phyloP scores from a whole-genome alignment of 1,140 invertebrate genomes.

The Trinorchestia longiramus region DNA sequence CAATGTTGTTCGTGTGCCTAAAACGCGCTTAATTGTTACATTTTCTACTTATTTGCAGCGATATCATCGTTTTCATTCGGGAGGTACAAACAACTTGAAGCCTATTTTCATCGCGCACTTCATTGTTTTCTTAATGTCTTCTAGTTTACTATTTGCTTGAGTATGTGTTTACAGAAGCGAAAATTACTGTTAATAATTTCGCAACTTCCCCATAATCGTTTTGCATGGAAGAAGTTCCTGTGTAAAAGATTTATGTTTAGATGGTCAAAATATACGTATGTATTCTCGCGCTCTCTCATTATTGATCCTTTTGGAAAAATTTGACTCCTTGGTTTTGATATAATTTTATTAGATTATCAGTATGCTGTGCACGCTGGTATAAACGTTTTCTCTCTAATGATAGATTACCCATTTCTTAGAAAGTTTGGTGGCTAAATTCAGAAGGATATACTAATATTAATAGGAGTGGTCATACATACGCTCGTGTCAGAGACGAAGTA shows the following conservation, averaged over 20 bases:
- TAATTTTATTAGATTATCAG: too few relatives aligned
- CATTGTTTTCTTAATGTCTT: background rate
- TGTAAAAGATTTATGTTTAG: constrained; percentile 3
- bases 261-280: constrained; percentile 45
- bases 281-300: background rate
- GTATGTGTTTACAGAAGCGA: background rate
- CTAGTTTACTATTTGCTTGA: background rate
- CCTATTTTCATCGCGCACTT: background rate
- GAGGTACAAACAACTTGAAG: background rate
- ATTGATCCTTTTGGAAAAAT: background rate
- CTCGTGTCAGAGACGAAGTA: too few relatives aligned
- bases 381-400: background rate
- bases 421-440: background rate
- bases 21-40: background rate
- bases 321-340: background rate
- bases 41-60: background rate
- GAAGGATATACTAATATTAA: too few relatives aligned
- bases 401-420: background rate
- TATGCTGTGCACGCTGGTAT: background rate
- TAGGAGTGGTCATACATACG: too few relatives aligned
- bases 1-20: background rate
- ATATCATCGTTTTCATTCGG: background rate
- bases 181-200: background rate
- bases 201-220: background rate
- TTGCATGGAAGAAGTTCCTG: background rate